Percentiles rank a stretch among this genome's conserved stretches.
These are phyloP conservation scores for Stegophylla sp. DNA, from an alignment of 2,888 invertebrate species.

Conservation along the genomic window DNA sequence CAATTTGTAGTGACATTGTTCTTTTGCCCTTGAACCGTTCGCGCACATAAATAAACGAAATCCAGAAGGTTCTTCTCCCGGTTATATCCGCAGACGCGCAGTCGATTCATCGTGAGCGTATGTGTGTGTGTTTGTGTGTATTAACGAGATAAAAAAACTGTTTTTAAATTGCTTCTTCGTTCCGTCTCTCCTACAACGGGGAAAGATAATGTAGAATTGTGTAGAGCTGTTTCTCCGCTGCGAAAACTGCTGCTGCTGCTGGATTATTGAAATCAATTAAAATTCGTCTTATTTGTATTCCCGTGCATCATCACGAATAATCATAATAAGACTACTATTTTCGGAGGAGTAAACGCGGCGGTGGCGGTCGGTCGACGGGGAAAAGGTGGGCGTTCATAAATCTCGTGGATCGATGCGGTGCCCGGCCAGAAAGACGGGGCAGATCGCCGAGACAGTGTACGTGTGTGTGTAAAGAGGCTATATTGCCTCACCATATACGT, in stretches of 20 bases:
- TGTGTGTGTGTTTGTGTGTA: background rate
- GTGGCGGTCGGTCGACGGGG: background rate
- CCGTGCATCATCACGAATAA: background rate
- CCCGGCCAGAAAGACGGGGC: background rate
- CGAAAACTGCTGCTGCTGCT: background rate
- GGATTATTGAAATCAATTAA: constrained; percentile 41
- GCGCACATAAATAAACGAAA: constrained; percentile 37
- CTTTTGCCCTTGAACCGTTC: constrained; percentile 52
- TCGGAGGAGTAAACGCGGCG: background rate
- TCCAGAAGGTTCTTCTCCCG: constrained; percentile 8
- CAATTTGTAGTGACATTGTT: constrained; percentile 49
- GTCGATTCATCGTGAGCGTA: background rate
- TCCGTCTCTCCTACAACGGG: background rate
- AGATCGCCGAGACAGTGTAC: background rate
- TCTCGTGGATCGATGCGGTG: constrained; percentile 30
- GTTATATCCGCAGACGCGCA: background rate
- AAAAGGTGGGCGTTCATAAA: constrained; percentile 31
- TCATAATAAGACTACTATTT: constrained; percentile 22
- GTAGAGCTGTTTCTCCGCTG: background rate
- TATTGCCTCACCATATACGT: background rate
- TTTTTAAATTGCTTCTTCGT: background rate
- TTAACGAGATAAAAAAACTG: background rate
- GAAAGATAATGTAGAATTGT: background rate
- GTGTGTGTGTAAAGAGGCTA: background rate
- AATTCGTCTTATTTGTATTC: constrained; percentile 15